Evolutionary conservation across 2,113 vertebrate species (phyloP), one percentile per base, ranked within the genome.

Genomic region (Petaurus breviceps): DNA sequence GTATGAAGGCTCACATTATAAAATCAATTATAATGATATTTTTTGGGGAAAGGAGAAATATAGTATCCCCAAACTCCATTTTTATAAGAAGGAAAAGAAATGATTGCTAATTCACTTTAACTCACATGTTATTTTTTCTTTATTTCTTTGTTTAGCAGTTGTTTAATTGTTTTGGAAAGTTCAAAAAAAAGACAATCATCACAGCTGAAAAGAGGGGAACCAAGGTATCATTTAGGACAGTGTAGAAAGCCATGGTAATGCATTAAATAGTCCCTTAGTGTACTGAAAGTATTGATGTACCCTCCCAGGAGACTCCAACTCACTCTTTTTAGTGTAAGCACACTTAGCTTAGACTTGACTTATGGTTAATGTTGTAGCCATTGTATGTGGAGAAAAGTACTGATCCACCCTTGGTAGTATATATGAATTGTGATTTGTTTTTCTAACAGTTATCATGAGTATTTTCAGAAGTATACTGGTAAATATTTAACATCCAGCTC

Each of bases 101-200:
- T 91, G 0, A 57, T 51, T 95, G 16, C 68, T 95, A n/a, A 93
- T 77, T 90, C 53, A 90, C 31, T 96, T 61, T 46, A 95, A 11
- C 53, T 2, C 11, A 49, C 28, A 92, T 49, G 47, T 4, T 49
- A 49, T 91, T 3, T 19, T 68, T 37, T 77, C 4, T 68, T 31
- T 61, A 2, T 61, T 68, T 92, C 53, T 92, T 94, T 94, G 90
- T 93, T 95, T 96, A 93, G 52, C 24, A 89, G 54, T 84, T 95
- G 47, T 94, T 94, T 97, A 93, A 61, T 93, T 90, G n/a, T 95
- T 94, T 51, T 93, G 43, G 54, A 91, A 94, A 93, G 93, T 51
- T 93, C 68, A 68, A 77, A n/a, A 68, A n/a, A 68, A 26, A 95
- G 90, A 91, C 90, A 91, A 94, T 96, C 25, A n/a, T 2, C n/a